phyloP scores from a whole-genome alignment of 2,797 vertebrate species.

The Cuculus canorus region DNA sequence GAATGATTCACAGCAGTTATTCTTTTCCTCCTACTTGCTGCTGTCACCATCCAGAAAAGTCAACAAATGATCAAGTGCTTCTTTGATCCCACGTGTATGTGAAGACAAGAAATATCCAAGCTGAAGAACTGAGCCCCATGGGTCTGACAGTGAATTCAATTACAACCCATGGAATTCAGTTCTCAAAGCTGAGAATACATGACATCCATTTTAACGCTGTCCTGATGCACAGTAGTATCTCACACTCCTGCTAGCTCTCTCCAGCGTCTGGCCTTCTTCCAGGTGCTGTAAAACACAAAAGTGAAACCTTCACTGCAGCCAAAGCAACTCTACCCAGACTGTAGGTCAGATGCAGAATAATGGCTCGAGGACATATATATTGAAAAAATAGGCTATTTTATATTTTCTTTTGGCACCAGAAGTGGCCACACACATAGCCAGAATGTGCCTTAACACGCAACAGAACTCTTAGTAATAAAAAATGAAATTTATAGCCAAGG shows the following conservation, averaged over 20 bases:
- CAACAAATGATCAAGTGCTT: neutral
- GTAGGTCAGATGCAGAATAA: constrained; percentile 1
- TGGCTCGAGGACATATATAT: neutral
- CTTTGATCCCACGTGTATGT: neutral
- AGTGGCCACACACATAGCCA: neutral
- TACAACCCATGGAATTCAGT: constrained; percentile 82
- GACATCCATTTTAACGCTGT: constrained; percentile 1
- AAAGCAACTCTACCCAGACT: neutral
- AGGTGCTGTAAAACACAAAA: constrained; percentile 57
- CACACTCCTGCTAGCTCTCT: neutral
- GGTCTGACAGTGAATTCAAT: constrained; percentile 65
- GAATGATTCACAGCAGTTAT: neutral
- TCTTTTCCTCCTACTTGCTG: neutral
- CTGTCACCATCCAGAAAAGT: neutral
- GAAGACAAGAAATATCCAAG: constrained; percentile 76
- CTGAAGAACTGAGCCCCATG: constrained; percentile 79
- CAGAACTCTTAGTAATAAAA: neutral
- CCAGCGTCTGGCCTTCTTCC: neutral
- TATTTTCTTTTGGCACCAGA: neutral
- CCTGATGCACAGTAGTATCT: neutral
- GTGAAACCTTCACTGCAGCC: constrained; percentile 10
- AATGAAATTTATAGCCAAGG: neutral
- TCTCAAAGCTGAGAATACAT: constrained; percentile 79
- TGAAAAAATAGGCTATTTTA: neutral
- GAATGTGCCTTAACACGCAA: neutral